phyloP scores from a whole-genome alignment of 2,797 vertebrate species.

The Huso huso region DNA sequence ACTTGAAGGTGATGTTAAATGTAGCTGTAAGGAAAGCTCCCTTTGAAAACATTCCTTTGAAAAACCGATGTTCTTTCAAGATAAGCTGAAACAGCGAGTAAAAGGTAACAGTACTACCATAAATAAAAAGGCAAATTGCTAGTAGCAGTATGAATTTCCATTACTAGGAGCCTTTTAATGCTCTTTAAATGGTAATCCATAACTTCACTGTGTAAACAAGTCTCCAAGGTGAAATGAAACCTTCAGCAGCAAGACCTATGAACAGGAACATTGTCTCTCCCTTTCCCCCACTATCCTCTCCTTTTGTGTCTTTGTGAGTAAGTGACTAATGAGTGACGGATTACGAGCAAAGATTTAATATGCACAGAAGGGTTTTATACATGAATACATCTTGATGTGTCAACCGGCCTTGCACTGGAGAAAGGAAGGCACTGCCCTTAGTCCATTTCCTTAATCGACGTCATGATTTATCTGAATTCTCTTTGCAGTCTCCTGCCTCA shows the following conservation, averaged over 20 bases:
- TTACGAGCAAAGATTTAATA: background rate
- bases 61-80: no score
- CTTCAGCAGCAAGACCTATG: conserved; percentile 6
- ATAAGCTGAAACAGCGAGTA: background rate
- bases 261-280: conserved; percentile 2
- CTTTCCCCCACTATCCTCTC: background rate
- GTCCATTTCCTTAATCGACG: background rate
- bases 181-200: conserved; percentile 21
- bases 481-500: background rate
- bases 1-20: no score
- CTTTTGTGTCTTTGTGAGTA: background rate
- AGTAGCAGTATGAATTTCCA: conserved; percentile 16
- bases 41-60: no score
- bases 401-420: no score
- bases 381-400: background rate
- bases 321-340: background rate
- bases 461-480: background rate
- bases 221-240: conserved; percentile 12
- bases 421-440: no score
- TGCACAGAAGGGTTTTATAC: background rate
- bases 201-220: conserved; percentile 14
- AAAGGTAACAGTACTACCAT: conserved; percentile 7
- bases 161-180: conserved; percentile 24
- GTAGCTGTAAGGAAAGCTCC: no score
- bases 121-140: conserved; percentile 19